A percentile compares a stretch with the other conserved stretches of the same genome.
Conservation (phyloP, 2,113 vertebrate species). For the Guaruba guarouba region DNA sequence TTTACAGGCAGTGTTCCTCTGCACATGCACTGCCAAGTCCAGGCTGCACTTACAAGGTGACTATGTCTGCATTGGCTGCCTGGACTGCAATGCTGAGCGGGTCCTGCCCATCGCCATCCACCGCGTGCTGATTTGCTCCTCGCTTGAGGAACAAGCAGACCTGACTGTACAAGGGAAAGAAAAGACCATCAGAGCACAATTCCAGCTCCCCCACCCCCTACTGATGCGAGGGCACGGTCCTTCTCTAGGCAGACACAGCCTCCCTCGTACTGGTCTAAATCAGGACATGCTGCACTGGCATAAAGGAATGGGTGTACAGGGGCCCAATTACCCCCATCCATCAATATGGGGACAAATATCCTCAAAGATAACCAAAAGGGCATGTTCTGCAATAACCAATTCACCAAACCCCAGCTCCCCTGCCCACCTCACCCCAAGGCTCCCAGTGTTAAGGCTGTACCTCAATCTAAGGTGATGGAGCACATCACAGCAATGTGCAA, state of each 20-base stretch:
- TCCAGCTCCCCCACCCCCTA: background rate
- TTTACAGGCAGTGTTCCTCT: fast-evolving
- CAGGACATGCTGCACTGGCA: background rate
- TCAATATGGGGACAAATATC: background rate
- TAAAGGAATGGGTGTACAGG: background rate
- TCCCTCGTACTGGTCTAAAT: background rate
- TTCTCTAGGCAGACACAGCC: background rate
- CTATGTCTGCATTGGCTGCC: conserved; percentile 95
- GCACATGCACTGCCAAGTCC: fast-evolving
- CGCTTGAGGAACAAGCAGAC: conserved; percentile 96
- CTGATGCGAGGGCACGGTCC: background rate
- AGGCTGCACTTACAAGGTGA: conserved; percentile 86
- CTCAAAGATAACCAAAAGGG: background rate
- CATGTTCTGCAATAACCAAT: background rate
- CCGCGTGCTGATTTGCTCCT: conserved; percentile 88
- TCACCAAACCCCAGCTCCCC: background rate
- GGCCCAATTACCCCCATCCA: fast-evolving
- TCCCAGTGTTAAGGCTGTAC: background rate
- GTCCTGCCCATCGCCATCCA: conserved; percentile 89
- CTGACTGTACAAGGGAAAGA: conserved; percentile 78
- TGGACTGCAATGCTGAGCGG: conserved; percentile 92
- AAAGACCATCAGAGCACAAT: background rate
- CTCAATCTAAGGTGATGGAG: background rate
- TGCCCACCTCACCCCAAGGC: background rate
- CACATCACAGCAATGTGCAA: fast-evolving